Base-by-base conservation (phyloP, 2,113 vertebrate species). In the Elephantulus edwardii region DNA sequence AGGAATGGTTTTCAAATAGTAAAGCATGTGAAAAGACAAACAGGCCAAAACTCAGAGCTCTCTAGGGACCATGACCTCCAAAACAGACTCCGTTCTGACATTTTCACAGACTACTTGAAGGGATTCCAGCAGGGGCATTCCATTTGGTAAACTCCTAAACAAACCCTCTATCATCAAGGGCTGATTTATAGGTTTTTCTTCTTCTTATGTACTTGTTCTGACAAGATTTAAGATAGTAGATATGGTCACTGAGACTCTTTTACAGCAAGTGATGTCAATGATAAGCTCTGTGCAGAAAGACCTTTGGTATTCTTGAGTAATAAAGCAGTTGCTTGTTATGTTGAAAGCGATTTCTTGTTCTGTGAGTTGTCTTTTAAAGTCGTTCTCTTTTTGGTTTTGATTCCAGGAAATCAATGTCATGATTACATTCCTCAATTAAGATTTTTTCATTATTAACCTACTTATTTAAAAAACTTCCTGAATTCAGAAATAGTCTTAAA, bases 1-100 rank as follows among this genome's bases (percentile, higher is more conserved):
- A 98, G 97, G 96, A 98, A 97, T 95, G 96, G 96, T 97, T 98
- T 98, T 98, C 96, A 96, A 97, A 97, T 97, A 96, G 96, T 97
- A 97, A 98, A 97, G 97, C 97, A 98, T 98, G 97, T 98, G 98
- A 98, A 98, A 98, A 97, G 97, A 96, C 96, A 93, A 97, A 93
- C 96, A 96, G 91, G 97, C 97, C 96, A 96, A 97, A 97, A 97
- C 96, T 96, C 97, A 97, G 97, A 96, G 95, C 96, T 97, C 98
- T 95, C 97, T 91, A 80, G 97, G 97, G 98, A 98, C 96, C 85
- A 44, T 96, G 97, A 97, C 97, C 97, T 98, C 97, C 96, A 94
- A 97, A 97, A 97, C 93, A 95, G 96, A 97, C 97, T 97, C 97
- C 95, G 81, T 96, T 97, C 96, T 98, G 97, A 98, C 97, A 97